These are phyloP conservation scores for Galago senegalensis DNA, from an alignment of 2,797 vertebrate genomes.

Conservation along the genomic window DNA sequence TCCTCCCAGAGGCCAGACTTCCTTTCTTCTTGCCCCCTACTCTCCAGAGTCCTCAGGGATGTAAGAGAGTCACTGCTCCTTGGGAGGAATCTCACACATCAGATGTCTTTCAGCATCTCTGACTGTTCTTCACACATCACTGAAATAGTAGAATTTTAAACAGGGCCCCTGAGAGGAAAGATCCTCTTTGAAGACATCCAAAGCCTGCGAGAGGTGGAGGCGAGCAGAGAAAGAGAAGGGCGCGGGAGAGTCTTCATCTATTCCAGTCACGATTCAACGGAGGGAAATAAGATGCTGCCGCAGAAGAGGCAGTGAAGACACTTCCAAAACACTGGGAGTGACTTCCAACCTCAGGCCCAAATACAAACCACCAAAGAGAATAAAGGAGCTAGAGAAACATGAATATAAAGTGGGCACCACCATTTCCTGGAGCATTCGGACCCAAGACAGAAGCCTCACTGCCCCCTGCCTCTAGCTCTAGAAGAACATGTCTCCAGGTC, in stretches of 20 bases:
- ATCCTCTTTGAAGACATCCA: conserved; percentile 71
- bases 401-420: too few species aligned
- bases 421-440: background rate
- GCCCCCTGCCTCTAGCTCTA: background rate
- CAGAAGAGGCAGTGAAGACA: background rate
- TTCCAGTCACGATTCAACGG: background rate
- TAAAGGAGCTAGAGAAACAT: background rate
- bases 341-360: background rate
- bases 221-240: background rate
- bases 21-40: conserved; percentile 34
- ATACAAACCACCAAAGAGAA: background rate
- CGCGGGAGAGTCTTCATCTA: background rate
- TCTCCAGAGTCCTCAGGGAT: conserved; percentile 2
- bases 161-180: conserved; percentile 40
- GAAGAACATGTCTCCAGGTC: background rate
- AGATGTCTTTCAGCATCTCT: conserved; percentile 26
- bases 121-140: conserved; percentile 57
- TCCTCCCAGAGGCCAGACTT: background rate
- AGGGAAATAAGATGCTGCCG: background rate
- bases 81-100: conserved; percentile 20
- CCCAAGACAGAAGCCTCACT: background rate
- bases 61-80: background rate
- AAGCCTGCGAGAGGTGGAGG: background rate
- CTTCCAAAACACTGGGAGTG: background rate
- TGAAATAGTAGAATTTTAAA: conserved; percentile 75